Conservation (phyloP, 2,113 vertebrate species). For the Illadopsis cleaveri region DNA sequence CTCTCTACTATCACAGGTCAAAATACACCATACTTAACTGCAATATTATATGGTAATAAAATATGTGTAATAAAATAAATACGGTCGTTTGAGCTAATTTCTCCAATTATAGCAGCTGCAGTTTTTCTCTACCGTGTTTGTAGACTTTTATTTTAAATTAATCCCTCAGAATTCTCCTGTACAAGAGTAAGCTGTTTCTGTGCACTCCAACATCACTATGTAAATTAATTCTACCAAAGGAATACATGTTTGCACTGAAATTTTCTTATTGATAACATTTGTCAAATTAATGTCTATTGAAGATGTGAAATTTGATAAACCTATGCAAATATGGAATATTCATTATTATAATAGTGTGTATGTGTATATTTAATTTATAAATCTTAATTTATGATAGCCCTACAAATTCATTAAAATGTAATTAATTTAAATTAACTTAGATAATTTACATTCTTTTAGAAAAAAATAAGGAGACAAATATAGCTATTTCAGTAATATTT, state of each 20-base stretch:
- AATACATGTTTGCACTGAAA: background rate
- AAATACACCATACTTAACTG: background rate
- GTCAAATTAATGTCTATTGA: background rate
- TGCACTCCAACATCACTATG: background rate
- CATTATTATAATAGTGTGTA: background rate
- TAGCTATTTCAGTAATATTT: background rate
- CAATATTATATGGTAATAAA: background rate
- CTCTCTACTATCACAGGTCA: background rate
- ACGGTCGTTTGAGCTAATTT: background rate
- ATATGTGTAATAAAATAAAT: background rate
- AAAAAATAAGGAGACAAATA: background rate
- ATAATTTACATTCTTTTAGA: background rate
- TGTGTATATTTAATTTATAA: background rate
- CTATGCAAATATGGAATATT: background rate
- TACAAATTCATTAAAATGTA: background rate
- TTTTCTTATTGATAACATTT: background rate
- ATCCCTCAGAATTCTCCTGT: background rate
- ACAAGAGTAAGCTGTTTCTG: background rate
- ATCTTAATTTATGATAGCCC: background rate
- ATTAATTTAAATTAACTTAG: background rate
- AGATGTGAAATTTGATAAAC: background rate
- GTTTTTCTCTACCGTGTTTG: background rate
- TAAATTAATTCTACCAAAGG: background rate
- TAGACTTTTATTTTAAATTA: background rate
- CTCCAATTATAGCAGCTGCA: background rate